phyloP scores from a whole-genome alignment of 92 coral and sea anemone species.

The Metridium senile region DNA sequence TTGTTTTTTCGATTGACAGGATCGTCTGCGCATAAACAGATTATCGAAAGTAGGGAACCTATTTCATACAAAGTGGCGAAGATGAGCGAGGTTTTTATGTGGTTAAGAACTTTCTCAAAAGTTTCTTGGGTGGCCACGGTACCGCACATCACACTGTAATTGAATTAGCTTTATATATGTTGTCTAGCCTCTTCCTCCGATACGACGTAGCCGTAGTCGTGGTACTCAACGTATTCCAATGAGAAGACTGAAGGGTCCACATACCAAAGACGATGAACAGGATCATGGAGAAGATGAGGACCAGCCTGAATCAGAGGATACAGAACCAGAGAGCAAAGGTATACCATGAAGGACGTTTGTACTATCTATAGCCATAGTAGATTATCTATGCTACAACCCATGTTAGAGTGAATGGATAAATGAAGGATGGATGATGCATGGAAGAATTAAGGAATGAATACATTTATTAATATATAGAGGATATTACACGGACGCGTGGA shows the following conservation, averaged over 20 bases:
- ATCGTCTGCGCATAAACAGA: no score
- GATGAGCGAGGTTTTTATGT: no score
- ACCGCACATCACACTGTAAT: no score
- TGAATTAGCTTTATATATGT: no score
- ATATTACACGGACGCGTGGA: not conserved
- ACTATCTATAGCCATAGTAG: not conserved
- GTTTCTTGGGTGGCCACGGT: no score
- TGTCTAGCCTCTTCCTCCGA: slow-evolving; percentile 25
- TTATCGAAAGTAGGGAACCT: no score
- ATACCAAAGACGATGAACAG: slow-evolving; percentile 61
- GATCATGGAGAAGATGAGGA: slow-evolving; percentile 87
- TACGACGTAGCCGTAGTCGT: slow-evolving; percentile 68
- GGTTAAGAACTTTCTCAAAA: no score
- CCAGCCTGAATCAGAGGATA: slow-evolving; percentile 82
- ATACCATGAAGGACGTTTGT: not conserved
- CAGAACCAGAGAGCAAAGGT: slow-evolving; percentile 55
- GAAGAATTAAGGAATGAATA: not conserved
- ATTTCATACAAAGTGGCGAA: no score
- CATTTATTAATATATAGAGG: no score
- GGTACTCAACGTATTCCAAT: slow-evolving; percentile 54
- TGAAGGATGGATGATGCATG: not conserved
- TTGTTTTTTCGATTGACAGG: no score
- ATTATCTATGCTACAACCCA: no score
- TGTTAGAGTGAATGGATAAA: not conserved
- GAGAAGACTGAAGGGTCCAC: slow-evolving; percentile 52